Evolutionary conservation across 2,888 invertebrate genomes (phyloP).

Genomic region (Myopa testacea): DNA sequence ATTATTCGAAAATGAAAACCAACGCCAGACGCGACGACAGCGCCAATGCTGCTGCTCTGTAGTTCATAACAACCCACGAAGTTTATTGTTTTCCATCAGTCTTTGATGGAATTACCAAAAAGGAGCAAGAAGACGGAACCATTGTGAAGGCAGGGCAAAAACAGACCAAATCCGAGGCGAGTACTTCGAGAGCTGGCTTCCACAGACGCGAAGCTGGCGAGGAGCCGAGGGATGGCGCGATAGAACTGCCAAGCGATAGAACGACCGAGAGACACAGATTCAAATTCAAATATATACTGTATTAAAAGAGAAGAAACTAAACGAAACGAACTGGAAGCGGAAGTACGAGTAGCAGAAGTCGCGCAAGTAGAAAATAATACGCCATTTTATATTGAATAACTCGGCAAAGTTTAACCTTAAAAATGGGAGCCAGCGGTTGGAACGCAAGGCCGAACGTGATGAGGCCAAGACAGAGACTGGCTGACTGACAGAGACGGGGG

Average conservation of each 20-base stretch:
- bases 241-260: neutral
- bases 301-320: slow-evolving; percentile 2
- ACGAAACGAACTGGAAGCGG: slow-evolving; percentile 39
- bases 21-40: slow-evolving; percentile 31
- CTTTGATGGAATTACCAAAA: slow-evolving; percentile 40
- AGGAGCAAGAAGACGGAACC: slow-evolving; percentile 3
- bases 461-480: neutral
- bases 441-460: slow-evolving; percentile 12
- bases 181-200: neutral
- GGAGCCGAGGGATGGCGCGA: neutral
- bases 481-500: neutral
- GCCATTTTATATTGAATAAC: slow-evolving; percentile 47
- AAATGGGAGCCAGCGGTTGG: slow-evolving; percentile 23
- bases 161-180: neutral
- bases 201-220: neutral
- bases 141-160: slow-evolving; percentile 24
- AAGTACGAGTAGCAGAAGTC: slow-evolving; percentile 42
- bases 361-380: slow-evolving; percentile 48
- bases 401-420: slow-evolving; percentile 40
- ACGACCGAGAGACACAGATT: slow-evolving; percentile 37
- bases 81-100: slow-evolving; percentile 46
- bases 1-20: slow-evolving; percentile 38
- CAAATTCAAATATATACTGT: slow-evolving; percentile 38
- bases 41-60: neutral
- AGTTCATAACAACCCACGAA: slow-evolving; percentile 36